These are phyloP conservation scores for Sphecodes monilicornis DNA, from an alignment of 2,888 invertebrate species.

Conservation along the genomic window DNA sequence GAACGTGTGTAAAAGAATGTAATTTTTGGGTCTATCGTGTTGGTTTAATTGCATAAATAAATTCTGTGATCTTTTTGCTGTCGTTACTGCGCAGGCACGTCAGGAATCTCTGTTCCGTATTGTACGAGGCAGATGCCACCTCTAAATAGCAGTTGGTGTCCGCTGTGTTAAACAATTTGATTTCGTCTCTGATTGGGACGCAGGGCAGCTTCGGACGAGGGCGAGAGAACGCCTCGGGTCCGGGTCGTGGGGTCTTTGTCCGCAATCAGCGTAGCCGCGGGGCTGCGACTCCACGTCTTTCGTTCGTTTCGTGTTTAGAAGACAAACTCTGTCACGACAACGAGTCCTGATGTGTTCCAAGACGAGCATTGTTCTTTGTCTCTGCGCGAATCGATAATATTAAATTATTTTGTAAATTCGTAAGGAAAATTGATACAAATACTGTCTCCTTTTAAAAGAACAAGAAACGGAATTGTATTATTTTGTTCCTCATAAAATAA, in stretches of 20 bases:
- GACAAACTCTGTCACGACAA: conserved; percentile 31
- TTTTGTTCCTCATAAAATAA: too few relatives aligned
- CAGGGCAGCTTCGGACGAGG: conserved; percentile 65
- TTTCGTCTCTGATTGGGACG: conserved; percentile 82
- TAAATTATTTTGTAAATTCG: not conserved
- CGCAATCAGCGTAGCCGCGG: conserved; percentile 83
- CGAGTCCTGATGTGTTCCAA: not conserved
- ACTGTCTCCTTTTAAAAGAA: too few relatives aligned
- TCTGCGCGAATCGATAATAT: not conserved
- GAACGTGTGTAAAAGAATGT: not conserved
- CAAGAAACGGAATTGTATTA: too few relatives aligned
- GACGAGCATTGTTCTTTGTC: not conserved
- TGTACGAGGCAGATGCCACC: conserved; percentile 78
- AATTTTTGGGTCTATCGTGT: not conserved
- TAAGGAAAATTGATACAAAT: too few relatives aligned
- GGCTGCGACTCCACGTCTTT: conserved; percentile 71
- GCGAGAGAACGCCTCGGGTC: conserved; percentile 70
- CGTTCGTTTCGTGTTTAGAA: conserved; percentile 62
- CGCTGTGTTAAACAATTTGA: conserved; percentile 83
- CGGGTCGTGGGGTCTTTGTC: conserved; percentile 74
- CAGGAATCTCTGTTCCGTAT: conserved; percentile 37
- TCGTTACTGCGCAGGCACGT: not conserved
- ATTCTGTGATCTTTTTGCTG: conserved; percentile 28
- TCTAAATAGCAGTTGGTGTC: conserved; percentile 84
- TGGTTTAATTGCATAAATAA: not conserved